phyloP scores from a whole-genome alignment of 2,888 invertebrate species.

The Heliothis peltigera region DNA sequence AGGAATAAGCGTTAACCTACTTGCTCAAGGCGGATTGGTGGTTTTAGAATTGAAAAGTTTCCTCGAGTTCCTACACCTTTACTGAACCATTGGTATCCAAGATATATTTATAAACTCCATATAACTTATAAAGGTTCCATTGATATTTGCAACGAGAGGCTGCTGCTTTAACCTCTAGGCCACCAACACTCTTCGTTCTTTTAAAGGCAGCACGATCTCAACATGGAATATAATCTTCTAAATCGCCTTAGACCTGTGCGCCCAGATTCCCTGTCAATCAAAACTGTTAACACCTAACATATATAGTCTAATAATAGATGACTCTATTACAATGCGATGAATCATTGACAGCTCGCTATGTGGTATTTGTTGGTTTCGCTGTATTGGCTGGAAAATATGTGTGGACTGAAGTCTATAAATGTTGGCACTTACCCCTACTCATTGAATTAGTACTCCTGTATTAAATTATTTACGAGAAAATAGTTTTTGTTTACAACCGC shows the following conservation, averaged over 20 bases:
- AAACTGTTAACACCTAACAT: neutral
- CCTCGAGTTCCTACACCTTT: no score
- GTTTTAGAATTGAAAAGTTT: no score
- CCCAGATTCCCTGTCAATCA: neutral
- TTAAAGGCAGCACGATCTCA: neutral
- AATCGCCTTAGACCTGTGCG: neutral
- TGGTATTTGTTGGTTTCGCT: neutral
- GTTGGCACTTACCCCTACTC: conserved; percentile 11
- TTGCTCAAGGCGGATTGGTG: no score
- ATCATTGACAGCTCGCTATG: conserved; percentile 3
- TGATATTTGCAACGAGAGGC: no score
- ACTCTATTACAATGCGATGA: conserved; percentile 11
- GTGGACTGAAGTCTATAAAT: neutral
- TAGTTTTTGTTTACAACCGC: conserved; percentile 3
- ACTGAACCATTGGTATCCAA: no score
- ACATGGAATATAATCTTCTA: neutral
- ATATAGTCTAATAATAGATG: neutral
- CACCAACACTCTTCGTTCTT: no score
- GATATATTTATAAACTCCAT: no score
- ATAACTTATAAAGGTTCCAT: no score
- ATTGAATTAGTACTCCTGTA: conserved; percentile 5
- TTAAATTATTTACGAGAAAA: conserved; percentile 15
- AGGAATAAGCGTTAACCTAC: no score
- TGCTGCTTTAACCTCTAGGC: no score
- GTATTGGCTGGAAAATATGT: conserved; percentile 1